Evolutionary conservation across 1,140 invertebrate genomes (phyloP).

Genomic region (Drosophila repletoides): DNA sequence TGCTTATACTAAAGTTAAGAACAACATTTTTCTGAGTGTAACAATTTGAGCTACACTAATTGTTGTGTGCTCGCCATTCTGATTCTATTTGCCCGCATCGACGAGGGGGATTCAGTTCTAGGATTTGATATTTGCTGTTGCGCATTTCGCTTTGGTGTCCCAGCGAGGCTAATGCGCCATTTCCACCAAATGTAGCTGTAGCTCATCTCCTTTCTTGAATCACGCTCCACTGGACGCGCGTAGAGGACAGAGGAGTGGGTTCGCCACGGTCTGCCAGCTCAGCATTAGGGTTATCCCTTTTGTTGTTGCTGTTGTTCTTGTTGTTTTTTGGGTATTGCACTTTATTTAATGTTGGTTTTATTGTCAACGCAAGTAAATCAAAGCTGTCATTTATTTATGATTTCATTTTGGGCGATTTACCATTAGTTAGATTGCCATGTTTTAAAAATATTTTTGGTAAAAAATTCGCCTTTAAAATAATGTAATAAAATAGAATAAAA

Average conservation of each 20-base stretch:
- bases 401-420: conserved; percentile 46
- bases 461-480: background rate
- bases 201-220: conserved; percentile 17
- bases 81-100: conserved; percentile 17
- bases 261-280: conserved; percentile 15
- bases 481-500: background rate
- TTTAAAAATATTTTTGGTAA: background rate
- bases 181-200: no score
- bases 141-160: conserved; percentile 46
- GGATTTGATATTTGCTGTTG: conserved; percentile 40
- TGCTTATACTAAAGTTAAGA: no score
- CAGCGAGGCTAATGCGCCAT: conserved; percentile 58
- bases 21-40: no score
- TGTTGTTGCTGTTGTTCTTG: no score
- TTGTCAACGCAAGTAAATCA: conserved; percentile 65
- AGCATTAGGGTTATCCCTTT: conserved; percentile 51
- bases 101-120: background rate
- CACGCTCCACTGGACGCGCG: conserved; percentile 45
- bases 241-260: conserved; percentile 15
- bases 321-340: conserved; percentile 39
- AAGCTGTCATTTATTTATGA: conserved; percentile 66
- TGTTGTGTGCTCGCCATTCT: conserved; percentile 34
- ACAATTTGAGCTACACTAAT: conserved; percentile 38
- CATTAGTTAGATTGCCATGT: conserved; percentile 62
- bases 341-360: conserved; percentile 68